phyloP scores from a whole-genome alignment of 1,140 invertebrate genomes.

The Cydia strobilella region DNA sequence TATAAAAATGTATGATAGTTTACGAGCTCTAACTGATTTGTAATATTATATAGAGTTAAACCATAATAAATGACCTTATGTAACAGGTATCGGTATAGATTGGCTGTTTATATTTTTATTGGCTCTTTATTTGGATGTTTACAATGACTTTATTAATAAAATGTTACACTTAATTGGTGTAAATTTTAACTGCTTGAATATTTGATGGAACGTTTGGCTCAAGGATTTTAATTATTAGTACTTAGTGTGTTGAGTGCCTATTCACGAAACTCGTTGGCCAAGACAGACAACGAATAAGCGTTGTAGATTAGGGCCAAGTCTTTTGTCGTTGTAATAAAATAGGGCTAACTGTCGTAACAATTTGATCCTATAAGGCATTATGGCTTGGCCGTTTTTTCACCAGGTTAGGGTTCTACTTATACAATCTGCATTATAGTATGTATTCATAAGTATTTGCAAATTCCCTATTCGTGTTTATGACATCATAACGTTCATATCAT shows the following conservation, averaged over 20 bases:
- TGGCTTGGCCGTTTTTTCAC: not conserved
- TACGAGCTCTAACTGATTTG: not conserved
- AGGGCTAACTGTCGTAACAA: not conserved
- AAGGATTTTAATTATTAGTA: not conserved
- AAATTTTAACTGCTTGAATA: not conserved
- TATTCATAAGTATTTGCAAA: not conserved
- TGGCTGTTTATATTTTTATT: not conserved
- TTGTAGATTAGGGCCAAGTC: not conserved
- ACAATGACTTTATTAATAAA: conserved; percentile 13
- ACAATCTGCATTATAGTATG: not conserved
- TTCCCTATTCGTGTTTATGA: conserved; percentile 16
- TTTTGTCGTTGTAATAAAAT: not conserved
- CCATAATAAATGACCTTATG: not conserved
- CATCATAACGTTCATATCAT: too few relatives aligned
- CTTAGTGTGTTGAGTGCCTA: not conserved
- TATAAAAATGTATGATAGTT: too few relatives aligned
- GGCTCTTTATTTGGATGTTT: not conserved
- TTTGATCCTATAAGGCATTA: not conserved
- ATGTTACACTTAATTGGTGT: not conserved
- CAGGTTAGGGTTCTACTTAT: too few relatives aligned
- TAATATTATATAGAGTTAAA: not conserved
- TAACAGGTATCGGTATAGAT: not conserved
- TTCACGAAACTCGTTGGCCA: too few relatives aligned
- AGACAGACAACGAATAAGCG: too few relatives aligned
- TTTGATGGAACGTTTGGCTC: not conserved